These are phyloP conservation scores for Toxonevra muliebris DNA, from an alignment of 2,888 invertebrate genomes.

Conservation along the genomic window DNA sequence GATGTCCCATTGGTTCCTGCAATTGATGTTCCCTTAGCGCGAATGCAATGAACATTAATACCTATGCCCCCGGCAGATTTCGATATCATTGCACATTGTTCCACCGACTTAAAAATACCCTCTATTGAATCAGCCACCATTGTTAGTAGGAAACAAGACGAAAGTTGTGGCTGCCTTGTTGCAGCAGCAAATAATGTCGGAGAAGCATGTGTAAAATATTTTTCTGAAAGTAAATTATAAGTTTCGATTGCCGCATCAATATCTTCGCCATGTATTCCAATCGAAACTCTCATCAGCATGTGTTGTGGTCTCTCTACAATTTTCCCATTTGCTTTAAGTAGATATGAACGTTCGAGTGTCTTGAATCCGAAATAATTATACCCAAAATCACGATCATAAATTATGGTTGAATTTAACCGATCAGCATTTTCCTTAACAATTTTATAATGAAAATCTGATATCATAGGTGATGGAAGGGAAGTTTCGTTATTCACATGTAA, in stretches of 20 bases:
- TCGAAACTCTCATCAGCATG: slow-evolving; percentile 96
- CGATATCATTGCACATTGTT: slow-evolving; percentile 93
- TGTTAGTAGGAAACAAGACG: slow-evolving; percentile 93
- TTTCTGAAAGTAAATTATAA: slow-evolving; percentile 93
- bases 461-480: slow-evolving; percentile 80
- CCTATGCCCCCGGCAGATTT: slow-evolving; percentile 98
- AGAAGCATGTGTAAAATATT: slow-evolving; percentile 97
- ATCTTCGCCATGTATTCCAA: slow-evolving; percentile 95
- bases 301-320: slow-evolving; percentile 97
- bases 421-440: slow-evolving; percentile 90
- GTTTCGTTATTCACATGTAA: slow-evolving; percentile 79
- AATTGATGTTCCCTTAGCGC: slow-evolving; percentile 90
- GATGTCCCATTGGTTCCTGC: slow-evolving; percentile 94
- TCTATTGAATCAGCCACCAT: slow-evolving; percentile 96
- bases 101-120: slow-evolving; percentile 91
- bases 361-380: slow-evolving; percentile 99
- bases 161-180: slow-evolving; percentile 89
- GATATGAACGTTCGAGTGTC: slow-evolving; percentile 94
- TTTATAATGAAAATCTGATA: slow-evolving; percentile 82
- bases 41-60: slow-evolving; percentile 93
- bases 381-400: slow-evolving; percentile 95
- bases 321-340: slow-evolving; percentile 90
- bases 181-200: slow-evolving; percentile 97
- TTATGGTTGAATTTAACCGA: slow-evolving; percentile 90
- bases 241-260: slow-evolving; percentile 94